Evolutionary conservation across 2,888 invertebrate species (phyloP), one percentile per base, ranked within the genome.

Genomic region (Metacarcinus magister): DNA sequence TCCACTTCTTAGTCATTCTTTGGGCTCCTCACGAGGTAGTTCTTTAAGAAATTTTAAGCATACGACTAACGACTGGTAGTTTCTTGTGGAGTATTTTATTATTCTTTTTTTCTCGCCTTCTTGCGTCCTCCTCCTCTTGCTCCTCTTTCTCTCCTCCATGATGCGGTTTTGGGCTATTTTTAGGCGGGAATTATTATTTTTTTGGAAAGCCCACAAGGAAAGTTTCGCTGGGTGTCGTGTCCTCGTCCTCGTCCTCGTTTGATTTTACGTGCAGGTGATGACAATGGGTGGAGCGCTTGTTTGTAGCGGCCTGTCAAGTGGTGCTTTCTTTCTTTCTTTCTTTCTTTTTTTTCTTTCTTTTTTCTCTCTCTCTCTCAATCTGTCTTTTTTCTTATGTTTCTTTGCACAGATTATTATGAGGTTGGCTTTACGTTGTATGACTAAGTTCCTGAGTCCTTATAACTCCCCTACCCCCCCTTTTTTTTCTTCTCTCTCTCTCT

Each of bases 11-110:
- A 90, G 44, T 46, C 46, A 44, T 23, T n/a, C 90, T n/a, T 90
- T 46, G 44, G 43, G 90, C 90, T 43, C 7, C 90, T 90, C 44
- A 43, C 89, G 89, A 48, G 28, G 44, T 89, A 39, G 93, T 95
- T 92, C 95, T 95, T 95, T 95, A 95, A 93, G 95, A 93, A 95
- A 95, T 95, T 95, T 95, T 95, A 93, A 95, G 93, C 89, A 82
- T 44, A 48, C 67, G 67, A 67, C 60, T 90, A 95, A 93, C 95
- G 67, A 19, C 94, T 67, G 89, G 60, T 44, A 87, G 54, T 43
- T 94, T 46, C 43, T 89, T 90, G 46, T 39, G 44, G 2, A n/a
- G 90, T 92, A 28, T 48, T 92, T 48, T 92, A 92, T n/a, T 13
- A 44, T 43, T 67, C 89, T 95, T 54, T 60, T 91, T 95, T 32